phyloP scores from a whole-genome alignment of 2,888 invertebrate species.

The Chalcis sispes region DNA sequence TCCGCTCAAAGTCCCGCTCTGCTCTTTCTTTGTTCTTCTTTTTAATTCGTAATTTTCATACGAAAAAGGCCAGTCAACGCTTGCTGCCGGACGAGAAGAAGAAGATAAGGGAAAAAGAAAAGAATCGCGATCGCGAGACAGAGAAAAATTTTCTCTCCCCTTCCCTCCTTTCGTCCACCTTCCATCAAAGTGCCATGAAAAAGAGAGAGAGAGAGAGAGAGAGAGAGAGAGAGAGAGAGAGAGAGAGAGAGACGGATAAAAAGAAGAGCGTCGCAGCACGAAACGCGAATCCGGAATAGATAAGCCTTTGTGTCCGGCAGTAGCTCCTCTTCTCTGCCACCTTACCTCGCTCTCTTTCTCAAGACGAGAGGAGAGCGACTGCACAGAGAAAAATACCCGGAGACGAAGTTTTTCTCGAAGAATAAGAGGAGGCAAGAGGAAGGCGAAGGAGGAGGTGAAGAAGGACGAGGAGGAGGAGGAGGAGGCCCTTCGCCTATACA shows the following conservation, averaged over 20 bases:
- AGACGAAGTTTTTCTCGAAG: slow-evolving; percentile 32
- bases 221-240: no score
- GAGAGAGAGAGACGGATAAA: neutral
- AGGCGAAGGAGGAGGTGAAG: neutral
- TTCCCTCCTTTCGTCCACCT: no score
- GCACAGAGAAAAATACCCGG: slow-evolving; percentile 46
- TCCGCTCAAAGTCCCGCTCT: slow-evolving; percentile 41
- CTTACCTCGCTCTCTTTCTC: neutral
- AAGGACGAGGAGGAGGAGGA: neutral
- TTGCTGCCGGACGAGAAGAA: slow-evolving; percentile 21
- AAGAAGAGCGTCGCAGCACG: neutral
- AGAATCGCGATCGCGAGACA: slow-evolving; percentile 22
- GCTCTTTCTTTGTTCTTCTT: slow-evolving; percentile 5
- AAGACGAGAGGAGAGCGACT: neutral
- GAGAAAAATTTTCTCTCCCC: slow-evolving; percentile 33
- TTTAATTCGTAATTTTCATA: slow-evolving; percentile 53
- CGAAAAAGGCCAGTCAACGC: slow-evolving; percentile 42
- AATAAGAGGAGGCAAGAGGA: no score
- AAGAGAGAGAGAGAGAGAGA: no score
- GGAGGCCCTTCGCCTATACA: slow-evolving; percentile 23
- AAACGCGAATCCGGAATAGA: slow-evolving; percentile 43
- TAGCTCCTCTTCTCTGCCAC: neutral
- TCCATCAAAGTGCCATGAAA: no score
- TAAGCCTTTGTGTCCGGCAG: slow-evolving; percentile 48
- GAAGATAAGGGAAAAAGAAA: no score